phyloP scores from a whole-genome alignment of 2,113 vertebrate species.

The Narcine bancroftii region DNA sequence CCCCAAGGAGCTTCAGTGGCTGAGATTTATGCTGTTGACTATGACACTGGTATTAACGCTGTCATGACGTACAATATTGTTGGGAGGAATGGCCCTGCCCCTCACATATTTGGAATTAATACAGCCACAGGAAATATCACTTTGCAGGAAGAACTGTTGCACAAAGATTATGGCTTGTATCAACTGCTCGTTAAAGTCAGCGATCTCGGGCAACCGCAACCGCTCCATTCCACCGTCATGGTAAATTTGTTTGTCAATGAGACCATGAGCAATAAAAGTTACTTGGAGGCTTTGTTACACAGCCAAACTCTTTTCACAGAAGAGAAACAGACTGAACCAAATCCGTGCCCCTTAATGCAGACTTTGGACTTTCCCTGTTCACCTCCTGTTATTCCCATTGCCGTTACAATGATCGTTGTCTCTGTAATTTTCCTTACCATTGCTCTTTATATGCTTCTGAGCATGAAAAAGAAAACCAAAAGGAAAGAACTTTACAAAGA shows the following conservation, averaged over 20 bases:
- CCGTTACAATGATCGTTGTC: constrained; percentile 40
- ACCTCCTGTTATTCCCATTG: constrained; percentile 44
- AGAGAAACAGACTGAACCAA: constrained; percentile 39
- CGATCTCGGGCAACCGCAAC: constrained; percentile 53
- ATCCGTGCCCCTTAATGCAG: constrained; percentile 41
- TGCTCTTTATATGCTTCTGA: constrained; percentile 47
- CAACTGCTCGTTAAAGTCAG: constrained; percentile 56
- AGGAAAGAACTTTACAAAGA: constrained; percentile 39
- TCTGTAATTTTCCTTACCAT: constrained; percentile 46
- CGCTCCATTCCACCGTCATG: constrained; percentile 58
- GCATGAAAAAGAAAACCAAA: background rate
- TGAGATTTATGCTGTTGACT: constrained; percentile 57
- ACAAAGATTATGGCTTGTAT: constrained; percentile 58
- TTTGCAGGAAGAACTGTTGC: constrained; percentile 46
- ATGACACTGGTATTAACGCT: constrained; percentile 57
- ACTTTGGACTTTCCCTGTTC: constrained; percentile 38
- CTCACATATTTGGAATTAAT: constrained; percentile 53
- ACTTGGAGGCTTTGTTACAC: constrained; percentile 47
- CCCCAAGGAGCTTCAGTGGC: constrained; percentile 50
- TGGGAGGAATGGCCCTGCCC: constrained; percentile 41
- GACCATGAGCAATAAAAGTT: constrained; percentile 48
- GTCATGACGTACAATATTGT: constrained; percentile 55
- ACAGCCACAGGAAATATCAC: constrained; percentile 56
- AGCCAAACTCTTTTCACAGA: constrained; percentile 8
- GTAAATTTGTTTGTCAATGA: constrained; percentile 61